phyloP scores from a whole-genome alignment of 2,797 vertebrate species.

The Ciconia nigra region DNA sequence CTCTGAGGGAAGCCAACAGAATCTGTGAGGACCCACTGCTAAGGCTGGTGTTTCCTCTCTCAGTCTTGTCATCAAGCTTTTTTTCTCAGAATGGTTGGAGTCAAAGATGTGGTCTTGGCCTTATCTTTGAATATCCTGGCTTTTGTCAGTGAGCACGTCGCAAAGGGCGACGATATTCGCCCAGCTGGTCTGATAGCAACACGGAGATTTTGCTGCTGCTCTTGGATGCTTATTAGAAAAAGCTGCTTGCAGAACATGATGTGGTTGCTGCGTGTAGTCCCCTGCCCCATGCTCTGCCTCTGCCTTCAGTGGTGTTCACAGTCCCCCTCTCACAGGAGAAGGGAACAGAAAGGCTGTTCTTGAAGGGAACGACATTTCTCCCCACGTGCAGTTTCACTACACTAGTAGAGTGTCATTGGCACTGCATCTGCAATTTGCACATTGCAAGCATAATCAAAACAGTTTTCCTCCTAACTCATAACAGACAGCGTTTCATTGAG shows the following conservation, averaged over 20 bases:
- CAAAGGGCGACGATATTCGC: background rate
- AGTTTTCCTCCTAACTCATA: background rate
- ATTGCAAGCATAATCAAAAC: background rate
- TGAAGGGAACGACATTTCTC: background rate
- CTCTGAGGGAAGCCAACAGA: background rate
- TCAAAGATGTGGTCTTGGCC: background rate
- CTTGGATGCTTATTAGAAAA: background rate
- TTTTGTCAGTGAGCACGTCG: background rate
- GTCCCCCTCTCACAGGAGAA: background rate
- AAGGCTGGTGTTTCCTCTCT: background rate
- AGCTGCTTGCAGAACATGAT: background rate
- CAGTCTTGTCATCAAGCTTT: background rate
- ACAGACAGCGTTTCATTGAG: background rate
- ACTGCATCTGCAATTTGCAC: background rate
- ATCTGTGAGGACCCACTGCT: background rate
- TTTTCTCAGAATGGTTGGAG: background rate
- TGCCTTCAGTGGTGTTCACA: background rate
- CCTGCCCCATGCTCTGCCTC: background rate
- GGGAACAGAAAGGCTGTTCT: background rate
- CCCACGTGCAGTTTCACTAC: background rate
- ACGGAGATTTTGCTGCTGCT: background rate
- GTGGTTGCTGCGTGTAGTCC: background rate
- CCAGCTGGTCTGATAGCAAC: background rate
- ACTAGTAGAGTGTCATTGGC: background rate
- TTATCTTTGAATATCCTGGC: conserved; percentile 27